A percentile compares a stretch with the other conserved stretches of the same genome.
Evolutionary conservation across 2,113 vertebrate genomes (phyloP).

Genomic region (Passer domesticus): DNA sequence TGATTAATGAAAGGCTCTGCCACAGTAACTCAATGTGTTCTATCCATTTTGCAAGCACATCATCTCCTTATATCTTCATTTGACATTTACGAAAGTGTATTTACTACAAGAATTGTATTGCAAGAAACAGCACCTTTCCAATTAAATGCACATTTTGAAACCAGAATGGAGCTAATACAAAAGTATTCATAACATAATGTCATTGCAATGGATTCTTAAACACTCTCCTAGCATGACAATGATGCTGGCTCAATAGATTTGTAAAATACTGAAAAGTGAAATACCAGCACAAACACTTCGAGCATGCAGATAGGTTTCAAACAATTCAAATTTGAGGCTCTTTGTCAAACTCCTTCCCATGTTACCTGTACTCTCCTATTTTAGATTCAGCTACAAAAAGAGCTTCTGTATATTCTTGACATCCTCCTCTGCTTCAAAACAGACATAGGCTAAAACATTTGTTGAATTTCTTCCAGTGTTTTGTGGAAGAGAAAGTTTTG

Average conservation of each 20-base stretch:
- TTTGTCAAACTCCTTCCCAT: not conserved
- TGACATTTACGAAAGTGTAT: slow-evolving; percentile 27
- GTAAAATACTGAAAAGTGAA: not conserved
- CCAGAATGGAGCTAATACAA: not conserved
- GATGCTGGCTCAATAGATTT: not conserved
- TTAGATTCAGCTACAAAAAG: not conserved
- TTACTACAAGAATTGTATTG: not conserved
- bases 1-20: slow-evolving; percentile 35
- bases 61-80: slow-evolving; percentile 31
- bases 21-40: slow-evolving; percentile 35
- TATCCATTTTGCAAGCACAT: slow-evolving; percentile 17
- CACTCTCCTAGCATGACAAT: not conserved
- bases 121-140: slow-evolving; percentile 21
- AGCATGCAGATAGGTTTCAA: not conserved
- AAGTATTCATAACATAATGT: not conserved
- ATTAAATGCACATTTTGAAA: slow-evolving; percentile 22
- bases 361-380: not conserved
- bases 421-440: not conserved
- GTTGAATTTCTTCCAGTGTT: not conserved
- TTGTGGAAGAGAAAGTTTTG: not conserved
- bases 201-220: not conserved
- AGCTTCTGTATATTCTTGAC: not conserved
- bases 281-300: not conserved
- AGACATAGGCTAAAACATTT: not conserved
- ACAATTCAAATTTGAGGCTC: not conserved